Evolutionary conservation across 2,888 invertebrate genomes (phyloP).

Genomic region (Eupeodes latifasciatus): DNA sequence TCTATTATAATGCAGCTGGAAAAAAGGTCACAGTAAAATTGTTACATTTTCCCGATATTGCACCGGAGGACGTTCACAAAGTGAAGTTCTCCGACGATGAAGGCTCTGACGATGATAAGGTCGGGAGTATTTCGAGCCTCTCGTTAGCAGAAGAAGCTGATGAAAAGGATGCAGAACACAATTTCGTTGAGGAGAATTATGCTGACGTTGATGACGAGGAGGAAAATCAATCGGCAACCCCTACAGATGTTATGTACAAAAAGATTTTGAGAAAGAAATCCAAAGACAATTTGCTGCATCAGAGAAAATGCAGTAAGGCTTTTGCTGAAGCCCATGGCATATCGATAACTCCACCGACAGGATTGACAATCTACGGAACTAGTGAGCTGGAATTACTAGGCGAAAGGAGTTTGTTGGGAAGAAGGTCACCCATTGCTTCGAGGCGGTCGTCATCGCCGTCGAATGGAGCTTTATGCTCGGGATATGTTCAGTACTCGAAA

Average conservation of each 20-base stretch:
- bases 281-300: slow-evolving; percentile 81
- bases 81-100: slow-evolving; percentile 81
- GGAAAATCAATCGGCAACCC: slow-evolving; percentile 47
- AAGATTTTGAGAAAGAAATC: slow-evolving; percentile 82
- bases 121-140: neutral
- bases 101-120: slow-evolving; percentile 61
- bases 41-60: slow-evolving; percentile 83
- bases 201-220: slow-evolving; percentile 75
- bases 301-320: slow-evolving; percentile 82
- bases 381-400: slow-evolving; percentile 63
- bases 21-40: slow-evolving; percentile 83
- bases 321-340: slow-evolving; percentile 84
- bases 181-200: slow-evolving; percentile 57
- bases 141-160: neutral
- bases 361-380: slow-evolving; percentile 49
- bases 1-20: slow-evolving; percentile 83
- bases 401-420: slow-evolving; percentile 36
- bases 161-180: slow-evolving; percentile 18
- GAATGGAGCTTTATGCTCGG: slow-evolving; percentile 84
- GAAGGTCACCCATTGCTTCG: slow-evolving; percentile 71
- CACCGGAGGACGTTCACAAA: slow-evolving; percentile 83
- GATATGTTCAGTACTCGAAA: slow-evolving; percentile 92
- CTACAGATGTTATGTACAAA: slow-evolving; percentile 76
- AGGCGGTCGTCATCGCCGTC: slow-evolving; percentile 85
- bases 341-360: slow-evolving; percentile 78